Percentiles rank a stretch among this genome's conserved stretches.
These are phyloP conservation scores for Epistrophe eligans DNA, from an alignment of 2,888 invertebrate species.

Conservation along the genomic window DNA sequence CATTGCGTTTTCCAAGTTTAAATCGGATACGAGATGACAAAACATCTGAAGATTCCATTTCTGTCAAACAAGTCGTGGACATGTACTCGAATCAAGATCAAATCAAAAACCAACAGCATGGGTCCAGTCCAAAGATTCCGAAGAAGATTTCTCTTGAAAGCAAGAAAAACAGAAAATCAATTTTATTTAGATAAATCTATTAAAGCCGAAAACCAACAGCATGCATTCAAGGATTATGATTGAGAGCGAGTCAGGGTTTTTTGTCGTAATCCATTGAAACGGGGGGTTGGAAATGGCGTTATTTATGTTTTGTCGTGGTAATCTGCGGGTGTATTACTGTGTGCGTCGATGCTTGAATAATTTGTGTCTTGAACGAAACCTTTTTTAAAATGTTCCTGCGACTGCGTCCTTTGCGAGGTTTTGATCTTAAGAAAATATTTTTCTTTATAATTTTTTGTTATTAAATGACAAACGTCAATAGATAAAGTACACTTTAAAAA, in stretches of 20 bases:
- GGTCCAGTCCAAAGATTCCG: slow-evolving; percentile 77
- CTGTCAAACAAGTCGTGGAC: slow-evolving; percentile 93
- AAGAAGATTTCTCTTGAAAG: slow-evolving; percentile 83
- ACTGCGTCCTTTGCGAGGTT: slow-evolving; percentile 88
- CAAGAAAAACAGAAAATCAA: no score
- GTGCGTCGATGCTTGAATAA: slow-evolving; percentile 91
- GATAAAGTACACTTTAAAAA: no score
- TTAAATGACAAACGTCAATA: no score
- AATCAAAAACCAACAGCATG: slow-evolving; percentile 88
- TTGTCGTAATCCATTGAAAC: slow-evolving; percentile 84
- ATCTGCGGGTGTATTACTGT: slow-evolving; percentile 96
- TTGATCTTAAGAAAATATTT: no score
- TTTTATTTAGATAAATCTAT: no score
- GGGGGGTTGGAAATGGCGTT: slow-evolving; percentile 90
- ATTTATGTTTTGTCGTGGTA: slow-evolving; percentile 90
- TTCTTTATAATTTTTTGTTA: no score
- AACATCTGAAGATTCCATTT: slow-evolving; percentile 95
- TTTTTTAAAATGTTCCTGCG: no score
- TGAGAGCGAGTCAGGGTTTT: slow-evolving; percentile 78
- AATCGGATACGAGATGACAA: slow-evolving; percentile 96
- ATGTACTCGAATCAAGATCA: slow-evolving; percentile 97
- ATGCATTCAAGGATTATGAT: no score
- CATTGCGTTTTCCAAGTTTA: slow-evolving; percentile 96
- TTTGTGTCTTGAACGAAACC: slow-evolving; percentile 91
- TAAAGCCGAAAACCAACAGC: no score